These are phyloP conservation scores for Manis javanica DNA, from an alignment of 2,797 vertebrate genomes.

Conservation along the genomic window DNA sequence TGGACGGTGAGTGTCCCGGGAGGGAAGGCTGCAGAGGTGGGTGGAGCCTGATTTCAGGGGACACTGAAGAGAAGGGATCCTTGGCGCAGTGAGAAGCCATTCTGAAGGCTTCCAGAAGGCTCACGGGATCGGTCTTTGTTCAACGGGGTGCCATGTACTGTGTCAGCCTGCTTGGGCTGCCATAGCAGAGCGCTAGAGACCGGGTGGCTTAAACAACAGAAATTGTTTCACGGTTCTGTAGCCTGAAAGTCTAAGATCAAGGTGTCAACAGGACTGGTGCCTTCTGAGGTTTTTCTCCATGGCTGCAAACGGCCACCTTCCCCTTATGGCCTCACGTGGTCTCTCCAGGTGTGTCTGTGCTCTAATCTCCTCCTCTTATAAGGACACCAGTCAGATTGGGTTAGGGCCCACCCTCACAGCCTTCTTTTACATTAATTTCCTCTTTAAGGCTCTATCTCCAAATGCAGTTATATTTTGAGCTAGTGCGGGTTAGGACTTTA, in stretches of 20 bases:
- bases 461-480: not conserved
- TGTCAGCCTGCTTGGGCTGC: not conserved
- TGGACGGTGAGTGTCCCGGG: not conserved
- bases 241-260: not conserved
- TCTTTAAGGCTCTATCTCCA: not conserved
- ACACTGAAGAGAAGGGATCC: not conserved
- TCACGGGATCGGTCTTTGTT: not conserved
- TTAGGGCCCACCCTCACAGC: not conserved
- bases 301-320: not conserved
- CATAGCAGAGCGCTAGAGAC: not conserved
- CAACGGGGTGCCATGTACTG: not conserved
- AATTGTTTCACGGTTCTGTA: not conserved
- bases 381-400: not conserved
- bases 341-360: not conserved
- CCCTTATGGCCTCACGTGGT: accelerated
- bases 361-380: not conserved
- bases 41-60: not conserved
- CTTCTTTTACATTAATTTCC: not conserved
- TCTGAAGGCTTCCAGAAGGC: not conserved
- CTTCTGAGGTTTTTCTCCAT: not conserved
- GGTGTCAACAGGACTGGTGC: not conserved
- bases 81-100: too few relatives aligned
- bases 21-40: not conserved
- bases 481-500: not conserved
- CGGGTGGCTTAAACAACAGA: not conserved